These are phyloP conservation scores for Sebastes hubbsi DNA, from an alignment of 2,797 vertebrate genomes.

Conservation along the genomic window DNA sequence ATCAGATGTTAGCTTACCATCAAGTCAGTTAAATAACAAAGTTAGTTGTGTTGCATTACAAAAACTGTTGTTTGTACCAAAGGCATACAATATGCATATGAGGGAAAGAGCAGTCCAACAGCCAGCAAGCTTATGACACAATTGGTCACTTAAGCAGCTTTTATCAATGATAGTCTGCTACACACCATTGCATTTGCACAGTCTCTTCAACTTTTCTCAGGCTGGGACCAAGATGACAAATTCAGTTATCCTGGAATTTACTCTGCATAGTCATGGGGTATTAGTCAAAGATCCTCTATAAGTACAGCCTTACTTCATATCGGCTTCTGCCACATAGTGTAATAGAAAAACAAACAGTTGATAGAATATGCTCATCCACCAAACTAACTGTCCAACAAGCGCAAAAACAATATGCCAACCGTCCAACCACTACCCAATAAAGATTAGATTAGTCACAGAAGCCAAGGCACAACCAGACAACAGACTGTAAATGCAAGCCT, in stretches of 20 bases:
- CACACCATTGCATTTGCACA: background rate
- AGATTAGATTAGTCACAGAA: conserved; percentile 31
- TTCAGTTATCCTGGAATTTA: background rate
- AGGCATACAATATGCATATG: background rate
- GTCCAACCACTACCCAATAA: background rate
- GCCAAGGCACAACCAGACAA: background rate
- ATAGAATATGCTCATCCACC: background rate
- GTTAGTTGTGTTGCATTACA: background rate
- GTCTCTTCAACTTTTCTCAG: background rate
- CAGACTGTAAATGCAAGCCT: background rate
- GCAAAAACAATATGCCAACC: conserved; percentile 10
- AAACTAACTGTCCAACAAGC: background rate
- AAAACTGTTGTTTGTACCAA: background rate
- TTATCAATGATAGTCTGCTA: background rate
- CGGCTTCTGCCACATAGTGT: background rate
- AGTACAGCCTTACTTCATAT: background rate
- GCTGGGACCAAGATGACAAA: background rate
- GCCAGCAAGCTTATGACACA: background rate
- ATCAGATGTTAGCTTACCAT: background rate
- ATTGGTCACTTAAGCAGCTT: background rate
- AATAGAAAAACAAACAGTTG: background rate
- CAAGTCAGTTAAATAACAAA: background rate
- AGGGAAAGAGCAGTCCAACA: background rate
- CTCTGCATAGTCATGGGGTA: background rate
- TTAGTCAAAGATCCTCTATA: background rate